Evolutionary conservation across 2,888 invertebrate species (phyloP).

Genomic region (Neocrepidodera transversa): DNA sequence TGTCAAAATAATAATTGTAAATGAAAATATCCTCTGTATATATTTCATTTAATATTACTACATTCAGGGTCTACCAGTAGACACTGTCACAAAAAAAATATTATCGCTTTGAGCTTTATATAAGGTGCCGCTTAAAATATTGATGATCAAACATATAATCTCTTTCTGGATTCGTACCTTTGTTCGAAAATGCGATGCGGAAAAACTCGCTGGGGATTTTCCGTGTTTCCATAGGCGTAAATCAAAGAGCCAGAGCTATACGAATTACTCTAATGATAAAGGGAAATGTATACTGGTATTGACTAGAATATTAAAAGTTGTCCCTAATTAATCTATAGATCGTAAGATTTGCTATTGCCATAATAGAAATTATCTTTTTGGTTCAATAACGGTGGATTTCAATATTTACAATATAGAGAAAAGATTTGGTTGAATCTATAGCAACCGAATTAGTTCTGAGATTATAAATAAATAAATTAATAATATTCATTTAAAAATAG

Average conservation of each 20-base stretch:
- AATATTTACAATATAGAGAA: too few species aligned
- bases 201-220: slow-evolving; percentile 40
- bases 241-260: slow-evolving; percentile 41
- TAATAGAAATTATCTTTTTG: too few species aligned
- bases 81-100: neutral
- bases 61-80: too few species aligned
- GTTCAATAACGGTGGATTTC: too few species aligned
- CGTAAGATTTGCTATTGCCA: neutral
- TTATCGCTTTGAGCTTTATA: neutral
- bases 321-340: neutral
- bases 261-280: slow-evolving; percentile 39
- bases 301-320: neutral
- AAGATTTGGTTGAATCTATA: too few species aligned
- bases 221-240: slow-evolving; percentile 30
- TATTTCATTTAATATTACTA: too few species aligned
- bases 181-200: slow-evolving; percentile 40
- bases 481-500: too few species aligned
- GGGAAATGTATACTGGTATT: slow-evolving; percentile 23
- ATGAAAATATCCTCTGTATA: too few species aligned
- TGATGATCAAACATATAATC: slow-evolving; percentile 41
- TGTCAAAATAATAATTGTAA: too few species aligned
- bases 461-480: too few species aligned
- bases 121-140: slow-evolving; percentile 39
- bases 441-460: too few species aligned
- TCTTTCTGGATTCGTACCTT: slow-evolving; percentile 36